These are phyloP conservation scores for Rhinolophus ferrumequinum DNA, from an alignment of 2,113 vertebrate genomes.

Conservation along the genomic window DNA sequence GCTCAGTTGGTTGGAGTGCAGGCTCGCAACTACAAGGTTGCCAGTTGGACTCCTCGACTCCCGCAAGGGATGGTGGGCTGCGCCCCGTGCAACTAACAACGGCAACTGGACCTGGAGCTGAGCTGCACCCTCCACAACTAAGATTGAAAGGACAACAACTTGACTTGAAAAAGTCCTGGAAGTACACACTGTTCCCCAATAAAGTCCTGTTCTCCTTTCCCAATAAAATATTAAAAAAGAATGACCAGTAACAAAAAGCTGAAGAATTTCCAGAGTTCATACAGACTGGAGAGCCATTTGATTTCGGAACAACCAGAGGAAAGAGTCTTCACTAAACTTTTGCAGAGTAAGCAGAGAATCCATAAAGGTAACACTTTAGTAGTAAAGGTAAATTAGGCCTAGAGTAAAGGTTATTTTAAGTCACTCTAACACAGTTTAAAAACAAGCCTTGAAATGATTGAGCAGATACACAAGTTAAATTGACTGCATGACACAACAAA, in stretches of 20 bases:
- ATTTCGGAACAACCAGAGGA: background rate
- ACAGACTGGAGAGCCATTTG: background rate
- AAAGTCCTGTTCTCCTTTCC: too few relatives aligned
- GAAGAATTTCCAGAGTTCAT: background rate
- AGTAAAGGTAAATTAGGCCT: background rate
- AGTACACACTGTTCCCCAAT: too few relatives aligned
- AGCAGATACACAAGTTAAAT: background rate
- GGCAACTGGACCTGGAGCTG: too few relatives aligned
- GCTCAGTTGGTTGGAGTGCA: too few relatives aligned
- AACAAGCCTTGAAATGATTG: background rate
- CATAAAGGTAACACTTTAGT: background rate
- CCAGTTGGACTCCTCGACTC: too few relatives aligned
- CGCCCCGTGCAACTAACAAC: too few relatives aligned
- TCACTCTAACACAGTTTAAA: background rate
- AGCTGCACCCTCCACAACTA: too few relatives aligned
- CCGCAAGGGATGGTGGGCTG: too few relatives aligned
- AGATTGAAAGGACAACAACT: too few relatives aligned
- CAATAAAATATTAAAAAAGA: too few relatives aligned
- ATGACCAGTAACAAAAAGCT: background rate
- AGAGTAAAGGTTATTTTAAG: background rate
- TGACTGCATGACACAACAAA: background rate
- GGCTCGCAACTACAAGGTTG: too few relatives aligned
- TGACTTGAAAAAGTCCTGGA: too few relatives aligned
- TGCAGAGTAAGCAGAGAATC: background rate
- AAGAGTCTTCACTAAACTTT: background rate